These are phyloP conservation scores for Paedocypris sp. DNA, from an alignment of 2,113 vertebrate species.

Conservation along the genomic window DNA sequence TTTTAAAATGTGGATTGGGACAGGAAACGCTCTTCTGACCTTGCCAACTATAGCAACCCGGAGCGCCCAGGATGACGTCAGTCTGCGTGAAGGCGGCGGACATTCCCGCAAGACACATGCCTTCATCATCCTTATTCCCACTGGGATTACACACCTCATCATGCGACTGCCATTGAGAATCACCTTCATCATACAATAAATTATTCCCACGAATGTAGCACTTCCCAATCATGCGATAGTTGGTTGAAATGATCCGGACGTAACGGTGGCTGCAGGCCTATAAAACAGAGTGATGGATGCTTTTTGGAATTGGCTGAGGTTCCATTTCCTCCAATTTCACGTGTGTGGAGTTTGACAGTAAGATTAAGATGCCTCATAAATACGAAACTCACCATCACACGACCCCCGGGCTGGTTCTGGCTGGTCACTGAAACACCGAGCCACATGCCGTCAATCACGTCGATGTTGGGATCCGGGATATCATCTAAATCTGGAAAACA, in stretches of 20 bases:
- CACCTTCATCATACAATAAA: slow-evolving; percentile 46
- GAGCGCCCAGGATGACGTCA: slow-evolving; percentile 69
- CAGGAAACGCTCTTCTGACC: slow-evolving; percentile 47
- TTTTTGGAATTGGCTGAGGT: background rate
- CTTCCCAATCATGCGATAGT: slow-evolving; percentile 77
- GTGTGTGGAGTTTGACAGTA: too few relatives aligned
- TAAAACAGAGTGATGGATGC: background rate
- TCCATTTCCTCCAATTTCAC: too few relatives aligned
- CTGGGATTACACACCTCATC: slow-evolving; percentile 58
- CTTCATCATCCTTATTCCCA: slow-evolving; percentile 53
- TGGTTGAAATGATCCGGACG: slow-evolving; percentile 55
- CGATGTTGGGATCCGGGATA: slow-evolving; percentile 29
- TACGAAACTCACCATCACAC: slow-evolving; percentile 71
- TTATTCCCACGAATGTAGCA: slow-evolving; percentile 77
- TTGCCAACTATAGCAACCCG: slow-evolving; percentile 84
- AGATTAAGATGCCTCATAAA: background rate
- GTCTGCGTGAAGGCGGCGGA: slow-evolving; percentile 67
- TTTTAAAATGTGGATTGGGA: background rate
- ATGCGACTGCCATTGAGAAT: slow-evolving; percentile 45
- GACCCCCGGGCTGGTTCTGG: slow-evolving; percentile 62
- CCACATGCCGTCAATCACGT: slow-evolving; percentile 84
- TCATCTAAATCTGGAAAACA: slow-evolving; percentile 18
- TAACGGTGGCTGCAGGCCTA: slow-evolving; percentile 59
- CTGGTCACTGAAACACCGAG: slow-evolving; percentile 81
- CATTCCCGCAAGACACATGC: slow-evolving; percentile 83